These are phyloP conservation scores for Phrynocephalus guinanensis DNA, from an alignment of 2,797 vertebrate species.

Conservation along the genomic window DNA sequence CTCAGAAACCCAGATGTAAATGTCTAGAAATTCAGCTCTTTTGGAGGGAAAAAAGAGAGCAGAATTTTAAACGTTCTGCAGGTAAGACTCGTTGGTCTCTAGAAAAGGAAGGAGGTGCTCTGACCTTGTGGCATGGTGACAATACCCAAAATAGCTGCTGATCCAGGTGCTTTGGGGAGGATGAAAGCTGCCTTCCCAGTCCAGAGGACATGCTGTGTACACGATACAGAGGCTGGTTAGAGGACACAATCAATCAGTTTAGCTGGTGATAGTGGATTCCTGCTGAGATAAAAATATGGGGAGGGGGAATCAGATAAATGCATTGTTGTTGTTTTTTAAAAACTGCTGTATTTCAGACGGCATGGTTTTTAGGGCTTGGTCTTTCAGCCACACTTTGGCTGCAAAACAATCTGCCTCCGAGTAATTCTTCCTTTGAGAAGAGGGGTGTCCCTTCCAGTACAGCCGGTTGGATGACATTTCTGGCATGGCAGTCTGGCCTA, in stretches of 20 bases:
- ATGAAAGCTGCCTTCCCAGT: slow-evolving; percentile 48
- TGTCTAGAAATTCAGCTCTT: slow-evolving; percentile 66
- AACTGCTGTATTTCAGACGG: slow-evolving; percentile 55
- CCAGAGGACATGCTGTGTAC: slow-evolving; percentile 50
- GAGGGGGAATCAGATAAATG: slow-evolving; percentile 68
- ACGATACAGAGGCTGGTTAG: slow-evolving; percentile 42
- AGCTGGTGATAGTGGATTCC: slow-evolving; percentile 59
- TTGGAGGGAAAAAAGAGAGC: slow-evolving; percentile 36
- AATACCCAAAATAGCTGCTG: slow-evolving; percentile 47
- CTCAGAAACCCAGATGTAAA: slow-evolving; percentile 58
- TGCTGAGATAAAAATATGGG: slow-evolving; percentile 63
- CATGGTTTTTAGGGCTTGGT: slow-evolving; percentile 39
- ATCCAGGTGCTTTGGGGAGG: slow-evolving; percentile 49
- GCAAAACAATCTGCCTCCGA: slow-evolving; percentile 54
- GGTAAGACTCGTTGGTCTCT: slow-evolving; percentile 47
- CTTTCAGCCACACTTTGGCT: slow-evolving; percentile 45
- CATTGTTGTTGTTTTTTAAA: slow-evolving; percentile 70
- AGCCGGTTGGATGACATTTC: slow-evolving; percentile 53
- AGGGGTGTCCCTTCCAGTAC: slow-evolving; percentile 48
- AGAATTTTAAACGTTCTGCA: slow-evolving; percentile 56
- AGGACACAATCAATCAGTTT: slow-evolving; percentile 63
- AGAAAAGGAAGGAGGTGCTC: slow-evolving; percentile 55
- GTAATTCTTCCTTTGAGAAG: slow-evolving; percentile 19
- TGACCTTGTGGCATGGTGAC: slow-evolving; percentile 50
- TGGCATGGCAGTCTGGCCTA: slow-evolving; percentile 50